Evolutionary conservation across 2,888 invertebrate species (phyloP), one percentile per base, ranked within the genome.

Genomic region (Onchidella celtica): DNA sequence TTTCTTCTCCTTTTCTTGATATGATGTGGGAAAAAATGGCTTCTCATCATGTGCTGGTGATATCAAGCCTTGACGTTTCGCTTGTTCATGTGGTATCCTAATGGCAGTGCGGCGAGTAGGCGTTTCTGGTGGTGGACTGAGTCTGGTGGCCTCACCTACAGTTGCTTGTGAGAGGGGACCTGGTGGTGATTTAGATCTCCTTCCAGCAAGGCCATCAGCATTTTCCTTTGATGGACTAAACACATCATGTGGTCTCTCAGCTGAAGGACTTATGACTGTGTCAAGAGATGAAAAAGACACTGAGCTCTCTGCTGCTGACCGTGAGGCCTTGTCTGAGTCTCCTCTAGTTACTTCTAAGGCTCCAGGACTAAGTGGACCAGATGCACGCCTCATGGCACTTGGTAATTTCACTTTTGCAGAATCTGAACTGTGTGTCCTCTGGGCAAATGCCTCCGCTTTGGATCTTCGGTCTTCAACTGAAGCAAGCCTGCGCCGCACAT

Each of bases 241-340:
- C n/a, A 65, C 24, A 21, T 77, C 57, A 14, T 40, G 11, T 2
- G 57, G 32, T 73, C 59, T 73, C 40, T 63, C 61, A 11, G 34
- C 27, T n/a, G 21, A 55, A 27, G 72, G 61, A 29, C 73, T 66
- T 32, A 79, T 61, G 4, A 79, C 79, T 3, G 79, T 79, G 36
- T 79, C 79, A 21, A 66, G 55, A 17, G 79, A 79, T 24, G 79
- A 79, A 40, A 73, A 79, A 34, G 79, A 79, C n/a, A 79, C 66
- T 29, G 73, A 79, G 27, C 79, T 79, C 9, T 79, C 79, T 36
- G 65, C 63, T 38, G 55, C 34, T 36, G 79, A 73, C 38, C 40
- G 73, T 3, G 27, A 29, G 1, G 17, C 77, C 24, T n/a, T 47
- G 40, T 76, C 65, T 32, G 57, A 77, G 36, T 68, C 77, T 57